phyloP scores from a whole-genome alignment of 1,140 invertebrate species.

The Neodiprion pinetum region DNA sequence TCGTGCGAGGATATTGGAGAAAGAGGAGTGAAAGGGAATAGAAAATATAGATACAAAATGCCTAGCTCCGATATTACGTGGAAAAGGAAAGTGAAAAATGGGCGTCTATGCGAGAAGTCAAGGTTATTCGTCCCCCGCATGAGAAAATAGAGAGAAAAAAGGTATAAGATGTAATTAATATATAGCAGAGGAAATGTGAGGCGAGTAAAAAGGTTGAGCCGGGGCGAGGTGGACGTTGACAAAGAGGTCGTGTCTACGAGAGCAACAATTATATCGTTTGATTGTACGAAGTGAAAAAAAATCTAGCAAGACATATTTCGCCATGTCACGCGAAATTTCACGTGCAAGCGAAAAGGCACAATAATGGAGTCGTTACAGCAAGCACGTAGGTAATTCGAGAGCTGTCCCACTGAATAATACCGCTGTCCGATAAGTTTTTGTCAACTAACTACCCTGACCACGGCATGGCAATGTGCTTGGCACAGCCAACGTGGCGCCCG shows the following conservation, averaged over 20 bases:
- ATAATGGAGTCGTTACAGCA: background rate
- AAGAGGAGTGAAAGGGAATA: too few relatives aligned
- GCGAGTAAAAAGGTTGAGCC: background rate
- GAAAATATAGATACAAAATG: too few relatives aligned
- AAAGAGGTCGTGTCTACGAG: background rate
- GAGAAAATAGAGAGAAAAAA: too few relatives aligned
- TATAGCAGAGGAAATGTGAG: too few relatives aligned
- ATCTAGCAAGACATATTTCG: background rate
- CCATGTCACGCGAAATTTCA: background rate
- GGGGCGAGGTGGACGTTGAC: background rate
- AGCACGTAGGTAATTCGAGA: background rate
- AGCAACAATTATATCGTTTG: too few relatives aligned
- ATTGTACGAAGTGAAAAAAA: background rate
- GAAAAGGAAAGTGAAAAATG: too few relatives aligned
- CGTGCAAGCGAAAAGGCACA: background rate
- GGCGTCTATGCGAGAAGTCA: too few relatives aligned
- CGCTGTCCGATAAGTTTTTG: slow-evolving; percentile 7
- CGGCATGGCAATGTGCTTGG: background rate
- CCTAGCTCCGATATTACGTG: too few relatives aligned
- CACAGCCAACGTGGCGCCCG: background rate
- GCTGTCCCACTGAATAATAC: slow-evolving; percentile 3
- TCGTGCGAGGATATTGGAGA: too few relatives aligned
- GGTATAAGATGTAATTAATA: too few relatives aligned
- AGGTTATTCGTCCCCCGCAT: too few relatives aligned
- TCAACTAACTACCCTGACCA: background rate